Conservation (phyloP, 2,888 invertebrate genomes). For the Byasa hedistus region DNA sequence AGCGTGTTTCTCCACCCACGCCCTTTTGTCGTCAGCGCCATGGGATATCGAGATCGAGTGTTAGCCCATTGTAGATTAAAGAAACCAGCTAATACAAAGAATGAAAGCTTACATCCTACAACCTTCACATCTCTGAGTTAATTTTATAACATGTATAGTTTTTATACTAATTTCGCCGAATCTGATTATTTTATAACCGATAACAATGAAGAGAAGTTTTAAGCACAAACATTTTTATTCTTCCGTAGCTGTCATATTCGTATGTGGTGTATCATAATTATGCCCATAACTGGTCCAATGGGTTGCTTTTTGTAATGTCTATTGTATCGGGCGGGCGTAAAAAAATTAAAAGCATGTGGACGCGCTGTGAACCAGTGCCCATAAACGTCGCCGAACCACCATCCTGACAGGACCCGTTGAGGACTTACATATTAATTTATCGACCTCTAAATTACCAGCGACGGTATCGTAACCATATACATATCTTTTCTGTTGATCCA, state of each 20-base stretch:
- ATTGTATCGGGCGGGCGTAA: not conserved
- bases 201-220: not conserved
- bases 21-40: too few species aligned
- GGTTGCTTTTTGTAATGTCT: not conserved
- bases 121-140: too few species aligned
- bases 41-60: too few species aligned
- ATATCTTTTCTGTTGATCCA: too few species aligned
- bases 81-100: too few species aligned
- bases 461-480: not conserved
- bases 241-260: not conserved
- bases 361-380: not conserved
- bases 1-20: too few species aligned
- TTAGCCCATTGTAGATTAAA: too few species aligned
- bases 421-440: conserved; percentile 7
- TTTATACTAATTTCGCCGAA: too few species aligned
- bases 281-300: conserved; percentile 5
- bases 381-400: not conserved
- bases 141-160: too few species aligned
- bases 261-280: conserved; percentile 5
- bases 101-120: too few species aligned
- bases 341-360: not conserved
- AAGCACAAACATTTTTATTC: not conserved
- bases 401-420: not conserved
- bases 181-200: not conserved
- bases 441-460: not conserved